Evolutionary conservation across 2,113 vertebrate species (phyloP).

Genomic region (Gymnobelideus leadbeateri): DNA sequence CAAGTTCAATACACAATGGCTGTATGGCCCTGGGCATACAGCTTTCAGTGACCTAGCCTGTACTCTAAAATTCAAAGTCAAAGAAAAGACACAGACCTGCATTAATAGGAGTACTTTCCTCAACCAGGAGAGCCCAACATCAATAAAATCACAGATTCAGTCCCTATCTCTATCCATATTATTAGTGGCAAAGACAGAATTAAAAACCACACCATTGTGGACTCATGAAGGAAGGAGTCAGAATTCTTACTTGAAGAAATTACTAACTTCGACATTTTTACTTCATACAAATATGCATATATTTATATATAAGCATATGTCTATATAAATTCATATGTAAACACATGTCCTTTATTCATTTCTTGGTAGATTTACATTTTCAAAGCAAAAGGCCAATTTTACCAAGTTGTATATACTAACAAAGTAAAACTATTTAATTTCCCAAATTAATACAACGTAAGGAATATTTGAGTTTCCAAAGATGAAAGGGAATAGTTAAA

Average conservation of each 20-base stretch:
- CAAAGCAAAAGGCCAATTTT: not conserved
- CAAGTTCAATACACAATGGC: not conserved
- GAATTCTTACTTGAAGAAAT: not conserved
- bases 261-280: not conserved
- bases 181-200: not conserved
- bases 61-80: not conserved
- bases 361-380: slow-evolving; percentile 40
- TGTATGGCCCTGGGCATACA: not conserved
- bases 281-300: not conserved
- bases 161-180: not conserved
- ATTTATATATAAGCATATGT: not conserved
- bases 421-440: slow-evolving; percentile 25
- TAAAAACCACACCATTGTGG: not conserved
- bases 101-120: not conserved
- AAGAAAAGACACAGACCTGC: not conserved
- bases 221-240: not conserved
- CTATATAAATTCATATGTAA: not conserved
- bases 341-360: slow-evolving; percentile 7
- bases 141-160: not conserved
- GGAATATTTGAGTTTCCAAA: slow-evolving; percentile 29
- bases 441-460: slow-evolving; percentile 3
- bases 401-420: slow-evolving; percentile 32
- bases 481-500: slow-evolving; percentile 52
- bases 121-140: not conserved
- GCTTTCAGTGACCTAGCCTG: not conserved